These are phyloP conservation scores for Campoletis raptor DNA, from an alignment of 2,888 invertebrate species.

Conservation along the genomic window DNA sequence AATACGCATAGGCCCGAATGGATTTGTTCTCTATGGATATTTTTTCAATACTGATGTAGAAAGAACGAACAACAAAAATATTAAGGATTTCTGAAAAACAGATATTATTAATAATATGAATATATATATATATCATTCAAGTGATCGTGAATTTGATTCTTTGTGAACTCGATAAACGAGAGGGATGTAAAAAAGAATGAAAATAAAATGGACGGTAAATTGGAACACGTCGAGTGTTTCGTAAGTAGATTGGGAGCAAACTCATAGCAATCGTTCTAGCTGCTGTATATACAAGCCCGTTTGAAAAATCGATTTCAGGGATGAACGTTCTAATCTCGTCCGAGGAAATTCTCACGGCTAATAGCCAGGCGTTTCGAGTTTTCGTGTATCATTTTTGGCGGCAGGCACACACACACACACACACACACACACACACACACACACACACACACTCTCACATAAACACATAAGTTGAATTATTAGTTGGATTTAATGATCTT, in stretches of 20 bases:
- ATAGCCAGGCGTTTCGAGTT: conserved; percentile 51
- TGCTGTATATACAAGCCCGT: conserved; percentile 38
- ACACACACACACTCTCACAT: conserved; percentile 56
- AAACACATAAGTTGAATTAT: conserved; percentile 42
- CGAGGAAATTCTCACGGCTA: conserved; percentile 63
- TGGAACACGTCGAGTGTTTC: conserved; percentile 59
- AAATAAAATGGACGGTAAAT: conserved; percentile 54
- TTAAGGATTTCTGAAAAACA: not conserved
- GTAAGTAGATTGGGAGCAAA: conserved; percentile 59
- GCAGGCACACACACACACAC: conserved; percentile 62
- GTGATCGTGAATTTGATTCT: conserved; percentile 9
- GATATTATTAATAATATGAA: not conserved
- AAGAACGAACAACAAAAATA: not conserved
- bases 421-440: conserved; percentile 43
- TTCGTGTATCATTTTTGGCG: conserved; percentile 56
- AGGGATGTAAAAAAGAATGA: conserved; percentile 23
- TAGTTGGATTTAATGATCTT: conserved; percentile 47
- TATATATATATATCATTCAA: not conserved
- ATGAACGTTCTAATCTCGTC: conserved; percentile 67
- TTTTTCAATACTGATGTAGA: not conserved
- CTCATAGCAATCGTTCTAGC: conserved; percentile 50
- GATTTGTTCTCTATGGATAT: not conserved
- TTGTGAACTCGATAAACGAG: conserved; percentile 18
- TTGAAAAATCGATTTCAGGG: conserved; percentile 65
- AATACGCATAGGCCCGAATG: not conserved